A percentile compares a stretch with the other conserved stretches of the same genome.
phyloP scores from a whole-genome alignment of 2,888 invertebrate genomes.

The Oscheius sp. region DNA sequence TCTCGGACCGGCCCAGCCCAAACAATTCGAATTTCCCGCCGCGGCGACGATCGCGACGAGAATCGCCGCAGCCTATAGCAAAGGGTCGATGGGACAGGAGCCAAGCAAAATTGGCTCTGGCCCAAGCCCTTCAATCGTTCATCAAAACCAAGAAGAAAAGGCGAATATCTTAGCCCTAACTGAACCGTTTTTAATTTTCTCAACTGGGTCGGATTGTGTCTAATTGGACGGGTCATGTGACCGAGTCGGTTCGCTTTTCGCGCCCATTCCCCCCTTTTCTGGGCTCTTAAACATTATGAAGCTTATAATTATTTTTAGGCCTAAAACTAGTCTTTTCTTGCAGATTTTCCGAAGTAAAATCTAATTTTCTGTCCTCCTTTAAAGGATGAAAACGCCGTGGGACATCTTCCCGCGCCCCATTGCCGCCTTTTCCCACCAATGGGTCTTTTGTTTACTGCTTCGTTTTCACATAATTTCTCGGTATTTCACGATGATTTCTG shows the following conservation, averaged over 20 bases:
- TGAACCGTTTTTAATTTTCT: neutral
- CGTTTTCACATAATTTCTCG: neutral
- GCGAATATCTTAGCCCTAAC: too few relatives aligned
- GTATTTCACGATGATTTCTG: neutral
- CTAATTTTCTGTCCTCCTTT: neutral
- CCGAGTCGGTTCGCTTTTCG: neutral
- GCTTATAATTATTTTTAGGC: neutral
- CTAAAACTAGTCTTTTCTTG: neutral
- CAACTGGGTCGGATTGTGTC: neutral
- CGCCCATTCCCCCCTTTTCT: neutral
- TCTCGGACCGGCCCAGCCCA: neutral
- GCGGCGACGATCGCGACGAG: neutral
- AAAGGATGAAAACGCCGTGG: neutral
- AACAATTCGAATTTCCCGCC: conserved; percentile 22
- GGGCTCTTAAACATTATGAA: neutral
- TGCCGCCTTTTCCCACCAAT: neutral
- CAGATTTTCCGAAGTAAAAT: neutral
- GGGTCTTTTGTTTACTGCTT: too few relatives aligned
- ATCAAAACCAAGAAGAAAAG: neutral
- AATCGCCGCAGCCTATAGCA: conserved; percentile 22
- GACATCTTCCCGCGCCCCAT: neutral
- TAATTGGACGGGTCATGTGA: neutral
- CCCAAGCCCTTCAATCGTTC: conserved; percentile 23
- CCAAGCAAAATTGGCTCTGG: conserved; percentile 28
- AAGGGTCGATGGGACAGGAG: neutral